phyloP scores from a whole-genome alignment of 2,797 vertebrate genomes.

The Neosalanx taihuensis region DNA sequence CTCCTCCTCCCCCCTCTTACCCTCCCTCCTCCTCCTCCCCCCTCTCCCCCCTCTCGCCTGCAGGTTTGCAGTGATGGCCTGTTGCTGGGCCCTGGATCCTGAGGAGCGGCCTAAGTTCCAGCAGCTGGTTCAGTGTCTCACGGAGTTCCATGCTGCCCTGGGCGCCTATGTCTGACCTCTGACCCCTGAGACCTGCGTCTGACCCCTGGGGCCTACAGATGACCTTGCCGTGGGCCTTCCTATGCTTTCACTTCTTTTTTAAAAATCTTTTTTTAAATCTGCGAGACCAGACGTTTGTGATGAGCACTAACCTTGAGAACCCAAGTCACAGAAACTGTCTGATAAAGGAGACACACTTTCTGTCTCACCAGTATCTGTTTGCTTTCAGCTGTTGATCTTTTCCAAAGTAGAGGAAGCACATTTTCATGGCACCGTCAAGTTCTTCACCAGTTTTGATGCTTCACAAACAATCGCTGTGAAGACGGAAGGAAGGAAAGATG shows the following conservation, averaged over 20 bases:
- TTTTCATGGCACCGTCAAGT: constrained; percentile 59
- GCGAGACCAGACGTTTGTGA: constrained; percentile 34
- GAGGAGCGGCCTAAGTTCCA: constrained; percentile 99
- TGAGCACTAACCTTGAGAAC: constrained; percentile 61
- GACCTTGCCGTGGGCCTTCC: too few relatives aligned
- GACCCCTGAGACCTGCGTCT: background rate
- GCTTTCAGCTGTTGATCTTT: constrained; percentile 62
- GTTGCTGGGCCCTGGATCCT: constrained; percentile 96
- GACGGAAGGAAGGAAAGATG: constrained; percentile 27
- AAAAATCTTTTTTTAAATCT: background rate
- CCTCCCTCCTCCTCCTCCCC: background rate
- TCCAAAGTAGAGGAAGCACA: constrained; percentile 51
- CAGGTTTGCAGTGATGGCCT: constrained; percentile 99
- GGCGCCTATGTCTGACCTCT: constrained; percentile 90
- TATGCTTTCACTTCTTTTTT: background rate
- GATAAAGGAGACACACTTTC: constrained; percentile 61
- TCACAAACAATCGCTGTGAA: constrained; percentile 11
- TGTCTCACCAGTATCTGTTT: constrained; percentile 46
- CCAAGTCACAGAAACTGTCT: constrained; percentile 75
- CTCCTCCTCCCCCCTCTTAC: background rate
- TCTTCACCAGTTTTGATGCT: background rate
- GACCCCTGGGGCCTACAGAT: too few relatives aligned
- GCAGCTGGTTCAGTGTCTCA: constrained; percentile 98
- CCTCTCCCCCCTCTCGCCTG: background rate
- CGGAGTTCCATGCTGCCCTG: constrained; percentile 94